These are phyloP conservation scores for Bos javanicus DNA, from an alignment of 2,113 vertebrate genomes.

Conservation along the genomic window DNA sequence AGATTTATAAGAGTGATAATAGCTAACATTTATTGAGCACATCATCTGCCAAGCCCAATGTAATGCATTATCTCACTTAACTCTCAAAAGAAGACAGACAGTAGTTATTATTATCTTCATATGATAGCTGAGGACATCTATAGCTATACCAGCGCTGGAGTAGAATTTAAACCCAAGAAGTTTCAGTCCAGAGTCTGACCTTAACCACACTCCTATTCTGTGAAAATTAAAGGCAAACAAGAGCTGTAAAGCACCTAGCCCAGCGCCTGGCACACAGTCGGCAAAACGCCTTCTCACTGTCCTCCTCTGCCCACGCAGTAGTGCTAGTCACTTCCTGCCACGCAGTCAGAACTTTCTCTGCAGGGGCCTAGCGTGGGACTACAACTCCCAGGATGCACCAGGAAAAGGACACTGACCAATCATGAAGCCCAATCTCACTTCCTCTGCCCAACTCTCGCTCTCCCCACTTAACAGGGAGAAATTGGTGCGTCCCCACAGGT, in stretches of 20 bases:
- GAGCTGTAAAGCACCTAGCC: neutral
- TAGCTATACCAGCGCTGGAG: neutral
- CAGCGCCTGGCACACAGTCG: too few relatives aligned
- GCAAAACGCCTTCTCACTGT: too few relatives aligned
- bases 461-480: fast-evolving
- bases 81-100: neutral
- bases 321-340: fast-evolving
- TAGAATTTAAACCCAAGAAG: neutral
- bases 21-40: neutral
- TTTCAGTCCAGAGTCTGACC: too few relatives aligned
- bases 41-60: neutral
- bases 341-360: neutral
- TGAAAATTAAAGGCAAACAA: neutral
- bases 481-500: fast-evolving
- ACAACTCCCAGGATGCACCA: constrained; percentile 35
- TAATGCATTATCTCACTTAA: neutral
- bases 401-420: neutral
- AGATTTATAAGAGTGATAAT: neutral
- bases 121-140: neutral
- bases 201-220: neutral
- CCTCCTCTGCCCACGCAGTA: fast-evolving
- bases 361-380: neutral
- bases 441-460: fast-evolving
- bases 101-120: neutral
- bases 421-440: neutral